phyloP scores from a whole-genome alignment of 1,140 invertebrate species.

The Thalassaphorura encarpata region DNA sequence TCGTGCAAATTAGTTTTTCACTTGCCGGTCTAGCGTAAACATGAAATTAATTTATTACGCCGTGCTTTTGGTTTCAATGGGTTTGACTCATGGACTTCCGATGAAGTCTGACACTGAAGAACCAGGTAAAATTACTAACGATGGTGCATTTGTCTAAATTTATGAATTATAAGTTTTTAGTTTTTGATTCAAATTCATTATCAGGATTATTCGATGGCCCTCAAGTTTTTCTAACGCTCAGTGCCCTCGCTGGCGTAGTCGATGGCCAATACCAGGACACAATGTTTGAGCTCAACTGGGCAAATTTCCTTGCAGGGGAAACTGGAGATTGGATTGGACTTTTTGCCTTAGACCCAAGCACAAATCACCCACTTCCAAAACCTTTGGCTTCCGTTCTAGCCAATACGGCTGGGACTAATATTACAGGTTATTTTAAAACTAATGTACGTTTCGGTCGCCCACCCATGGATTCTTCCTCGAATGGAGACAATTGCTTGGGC shows the following conservation, averaged over 20 bases:
- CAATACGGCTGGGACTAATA: background rate
- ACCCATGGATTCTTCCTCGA: slow-evolving; percentile 4
- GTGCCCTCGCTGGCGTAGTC: background rate
- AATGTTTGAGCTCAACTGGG: slow-evolving; percentile 23
- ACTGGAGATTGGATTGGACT: slow-evolving; percentile 20
- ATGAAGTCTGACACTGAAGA: too few species aligned
- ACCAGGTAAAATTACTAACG: too few species aligned
- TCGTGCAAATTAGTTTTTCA: too few species aligned
- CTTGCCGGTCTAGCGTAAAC: too few species aligned
- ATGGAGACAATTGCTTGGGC: slow-evolving; percentile 33
- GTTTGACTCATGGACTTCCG: too few species aligned
- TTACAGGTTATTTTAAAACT: slow-evolving; percentile 11
- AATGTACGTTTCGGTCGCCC: background rate
- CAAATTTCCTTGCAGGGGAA: slow-evolving; percentile 7
- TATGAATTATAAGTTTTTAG: too few species aligned
- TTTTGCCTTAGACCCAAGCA: slow-evolving; percentile 11
- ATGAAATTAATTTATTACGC: too few species aligned
- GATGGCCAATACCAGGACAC: slow-evolving; percentile 2
- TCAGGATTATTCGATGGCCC: slow-evolving; percentile 12
- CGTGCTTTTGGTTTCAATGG: too few species aligned
- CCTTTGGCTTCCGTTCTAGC: background rate
- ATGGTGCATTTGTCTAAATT: too few species aligned
- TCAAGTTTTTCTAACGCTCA: slow-evolving; percentile 18
- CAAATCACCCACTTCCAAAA: background rate
- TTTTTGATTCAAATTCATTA: too few species aligned